Base-by-base conservation (phyloP, 2,113 vertebrate genomes). In the Zeus faber region DNA sequence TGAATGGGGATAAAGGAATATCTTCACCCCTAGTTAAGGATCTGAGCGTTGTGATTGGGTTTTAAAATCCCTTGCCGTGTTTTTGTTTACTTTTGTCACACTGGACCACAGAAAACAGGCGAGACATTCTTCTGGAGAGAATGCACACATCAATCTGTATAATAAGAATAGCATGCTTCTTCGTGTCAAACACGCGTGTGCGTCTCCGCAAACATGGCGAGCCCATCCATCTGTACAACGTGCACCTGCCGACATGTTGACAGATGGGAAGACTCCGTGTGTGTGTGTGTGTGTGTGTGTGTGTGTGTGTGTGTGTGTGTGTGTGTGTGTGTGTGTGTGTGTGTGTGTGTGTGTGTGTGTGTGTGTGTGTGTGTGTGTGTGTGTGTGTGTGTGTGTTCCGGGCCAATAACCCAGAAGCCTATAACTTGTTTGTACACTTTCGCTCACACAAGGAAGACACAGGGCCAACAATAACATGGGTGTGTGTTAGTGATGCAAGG, bases 361-460 rank as follows among this genome's bases (percentile, higher is more conserved):
- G 41, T 46, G 41, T 60, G 51, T 49, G 49, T 35, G 51, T n/a
- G 35, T 18, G 18, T 40, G 37, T 40, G 4, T 46, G 29, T 43
- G 16, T 54, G 18, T 43, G 31, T 44, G 39, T 43, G 40, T 43
- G 40, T 43, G 4, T 0, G 44, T 43, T 43, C 63, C 26, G 1
- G 39, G 54, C 54, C 25, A 53, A 52, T 59, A 60, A 49, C 53
- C 48, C 61, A 49, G 54, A 58, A 52, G 61, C n/a, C n/a, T n/a
- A n/a, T n/a, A n/a, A 65, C 54, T 57, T 76, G 62, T 67, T 72
- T 78, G 54, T 65, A 60, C 67, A 60, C 67, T 54, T 75, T 80
- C 77, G 75, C 48, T 79, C 75, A 77, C 40, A 25, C 47, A 58
- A 70, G 70, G 76, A 41, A 48, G 62, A 65, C 68, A 66, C 51